Evolutionary conservation across 2,113 vertebrate species (phyloP).

Genomic region (Proterorhinus semilunaris): DNA sequence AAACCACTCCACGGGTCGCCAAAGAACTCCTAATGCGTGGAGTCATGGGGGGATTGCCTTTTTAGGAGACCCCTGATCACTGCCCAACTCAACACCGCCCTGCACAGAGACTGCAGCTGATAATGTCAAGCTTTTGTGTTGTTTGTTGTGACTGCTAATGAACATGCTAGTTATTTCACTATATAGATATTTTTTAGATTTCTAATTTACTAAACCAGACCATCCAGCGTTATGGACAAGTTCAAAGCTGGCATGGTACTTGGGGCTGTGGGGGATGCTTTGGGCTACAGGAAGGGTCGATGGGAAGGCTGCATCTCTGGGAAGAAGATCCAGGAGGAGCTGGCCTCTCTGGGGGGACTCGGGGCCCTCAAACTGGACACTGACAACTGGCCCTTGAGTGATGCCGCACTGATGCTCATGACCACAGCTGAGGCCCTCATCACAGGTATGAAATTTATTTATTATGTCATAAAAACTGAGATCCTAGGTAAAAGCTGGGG

Average conservation of each 20-base stretch:
- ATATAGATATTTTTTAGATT: neutral
- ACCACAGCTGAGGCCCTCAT: conserved; percentile 89
- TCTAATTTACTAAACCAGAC: neutral
- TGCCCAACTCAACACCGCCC: conserved; percentile 35
- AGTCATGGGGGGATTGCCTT: conserved; percentile 77
- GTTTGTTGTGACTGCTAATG: conserved; percentile 13
- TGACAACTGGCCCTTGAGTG: conserved; percentile 90
- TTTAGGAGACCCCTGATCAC: conserved; percentile 77
- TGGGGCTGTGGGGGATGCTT: conserved; percentile 85
- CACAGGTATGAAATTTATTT: conserved; percentile 79
- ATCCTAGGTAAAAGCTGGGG: too few species aligned
- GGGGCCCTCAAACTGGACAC: conserved; percentile 81
- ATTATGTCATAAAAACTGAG: neutral
- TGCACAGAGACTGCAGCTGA: conserved; percentile 66
- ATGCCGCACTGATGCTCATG: conserved; percentile 90
- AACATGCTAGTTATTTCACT: neutral
- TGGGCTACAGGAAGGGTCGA: conserved; percentile 84
- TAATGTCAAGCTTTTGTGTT: conserved; percentile 44
- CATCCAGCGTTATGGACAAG: conserved; percentile 82
- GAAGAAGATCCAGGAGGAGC: conserved; percentile 83
- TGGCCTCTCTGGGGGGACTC: conserved; percentile 82
- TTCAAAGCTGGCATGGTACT: conserved; percentile 91
- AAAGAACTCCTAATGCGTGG: conserved; percentile 45
- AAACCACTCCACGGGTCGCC: conserved; percentile 31
- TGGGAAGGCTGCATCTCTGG: conserved; percentile 80